Conservation (phyloP, 2,888 invertebrate genomes). For the Argyra leucocephala region DNA sequence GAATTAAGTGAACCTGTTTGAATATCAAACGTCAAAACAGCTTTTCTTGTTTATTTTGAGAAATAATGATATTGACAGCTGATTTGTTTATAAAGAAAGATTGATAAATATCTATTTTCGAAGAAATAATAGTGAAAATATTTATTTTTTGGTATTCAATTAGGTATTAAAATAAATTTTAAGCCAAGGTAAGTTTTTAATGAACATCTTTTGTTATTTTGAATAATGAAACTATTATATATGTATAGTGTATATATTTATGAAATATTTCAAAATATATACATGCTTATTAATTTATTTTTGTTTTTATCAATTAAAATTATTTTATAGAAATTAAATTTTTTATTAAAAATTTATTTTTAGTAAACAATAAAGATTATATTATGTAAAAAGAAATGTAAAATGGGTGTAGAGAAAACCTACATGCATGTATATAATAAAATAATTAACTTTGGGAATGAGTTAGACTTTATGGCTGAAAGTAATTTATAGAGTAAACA, state of each 20-base stretch:
- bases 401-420: too few species aligned
- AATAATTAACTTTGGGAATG: background rate
- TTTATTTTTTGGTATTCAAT: background rate
- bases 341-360: background rate
- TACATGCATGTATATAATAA: too few species aligned
- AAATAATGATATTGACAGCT: background rate
- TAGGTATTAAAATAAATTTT: background rate
- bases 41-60: background rate
- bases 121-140: background rate
- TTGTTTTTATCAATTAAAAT: background rate
- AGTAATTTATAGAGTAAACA: background rate
- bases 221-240: too few species aligned
- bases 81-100: background rate
- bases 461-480: background rate
- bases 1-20: background rate
- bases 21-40: background rate
- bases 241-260: background rate
- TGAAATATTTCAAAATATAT: background rate
- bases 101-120: background rate
- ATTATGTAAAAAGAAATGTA: too few species aligned
- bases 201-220: too few species aligned
- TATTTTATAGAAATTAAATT: too few species aligned
- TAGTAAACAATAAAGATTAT: background rate
- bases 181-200: too few species aligned
- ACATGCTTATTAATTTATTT: background rate